Percentiles rank a stretch among this genome's conserved stretches.
These are phyloP conservation scores for Aphaenogaster rudis DNA, from an alignment of 1,140 invertebrate genomes.

Conservation along the genomic window DNA sequence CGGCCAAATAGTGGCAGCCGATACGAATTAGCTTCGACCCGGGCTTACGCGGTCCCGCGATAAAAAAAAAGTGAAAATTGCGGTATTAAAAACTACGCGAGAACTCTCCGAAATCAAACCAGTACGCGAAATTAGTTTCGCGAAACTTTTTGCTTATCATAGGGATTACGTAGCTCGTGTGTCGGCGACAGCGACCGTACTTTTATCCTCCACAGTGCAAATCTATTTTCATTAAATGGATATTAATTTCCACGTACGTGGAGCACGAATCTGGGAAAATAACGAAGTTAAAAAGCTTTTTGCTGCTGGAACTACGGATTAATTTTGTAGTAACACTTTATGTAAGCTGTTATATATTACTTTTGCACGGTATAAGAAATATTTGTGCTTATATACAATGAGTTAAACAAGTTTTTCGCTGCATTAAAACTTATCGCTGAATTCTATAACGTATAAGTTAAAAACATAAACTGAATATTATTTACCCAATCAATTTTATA, in stretches of 20 bases:
- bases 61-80: slow-evolving; percentile 19
- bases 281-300: neutral
- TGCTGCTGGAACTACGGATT: neutral
- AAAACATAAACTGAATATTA: neutral
- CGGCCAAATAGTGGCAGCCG: slow-evolving; percentile 5
- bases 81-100: slow-evolving; percentile 7
- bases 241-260: slow-evolving; percentile 17
- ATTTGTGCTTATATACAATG: neutral
- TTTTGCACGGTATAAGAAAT: neutral
- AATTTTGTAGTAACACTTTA: slow-evolving; percentile 13
- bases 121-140: slow-evolving; percentile 12
- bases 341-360: neutral
- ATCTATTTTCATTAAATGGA: slow-evolving; percentile 30
- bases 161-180: neutral
- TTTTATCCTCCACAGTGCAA: slow-evolving; percentile 30
- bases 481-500: neutral
- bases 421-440: neutral
- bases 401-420: neutral
- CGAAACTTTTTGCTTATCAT: slow-evolving; percentile 32
- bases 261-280: neutral
- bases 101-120: slow-evolving; percentile 25
- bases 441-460: neutral
- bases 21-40: slow-evolving; percentile 47
- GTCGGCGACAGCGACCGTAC: neutral
- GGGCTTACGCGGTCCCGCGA: neutral